Base-by-base conservation (phyloP, 35 echinoderm and acorn worm species). In the Diadema setosum region DNA sequence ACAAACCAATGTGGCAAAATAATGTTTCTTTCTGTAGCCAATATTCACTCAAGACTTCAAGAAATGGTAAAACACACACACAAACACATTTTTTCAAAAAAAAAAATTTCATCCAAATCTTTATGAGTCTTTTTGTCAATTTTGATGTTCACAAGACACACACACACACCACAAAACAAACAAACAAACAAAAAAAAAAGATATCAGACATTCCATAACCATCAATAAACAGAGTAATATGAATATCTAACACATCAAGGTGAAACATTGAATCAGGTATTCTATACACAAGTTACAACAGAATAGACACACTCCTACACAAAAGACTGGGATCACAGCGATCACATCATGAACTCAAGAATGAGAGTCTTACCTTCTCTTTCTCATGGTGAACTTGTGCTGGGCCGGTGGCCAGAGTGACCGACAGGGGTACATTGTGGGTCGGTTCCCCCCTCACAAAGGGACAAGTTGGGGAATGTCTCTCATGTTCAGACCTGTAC, bases 401-500 rank as follows among this genome's bases (percentile, higher is more conserved):
- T 64, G 96, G 96, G 18, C 92, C 93, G 65, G 92, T 89, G 40
- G 96, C 93, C 60, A 99, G 59, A 20, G 96, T 99, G 8, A 86
- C 86, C 23, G 93, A 91, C 18, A 99, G 82, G 3, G 96, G 96
- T 30, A 99, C 96, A 83, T 99, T 99, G 52, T 99, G 91, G 23
- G 96, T 99, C 26, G 88, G 85, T 69, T 94, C 96, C 17, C 96
- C 96, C 27, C 93, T 81, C 23, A 99, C 96, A 95, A 92, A 94
- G 3, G 96, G 96, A 57, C 96, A 99, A 30, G 90, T 95, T 49
- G 96, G 88, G 29, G 96, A 99, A 76, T 99, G 96, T 58, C 96
- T 88, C 63, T 99, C 96, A 87, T 99, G 96, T 82, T 99, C 96
- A 48, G 96, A 99, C 96, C 96, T 99, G 16, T 52, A 46, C n/a